Percentiles rank a stretch among this genome's conserved stretches.
Conservation (phyloP, 2,113 vertebrate genomes). For the Antechinus flavipes region DNA sequence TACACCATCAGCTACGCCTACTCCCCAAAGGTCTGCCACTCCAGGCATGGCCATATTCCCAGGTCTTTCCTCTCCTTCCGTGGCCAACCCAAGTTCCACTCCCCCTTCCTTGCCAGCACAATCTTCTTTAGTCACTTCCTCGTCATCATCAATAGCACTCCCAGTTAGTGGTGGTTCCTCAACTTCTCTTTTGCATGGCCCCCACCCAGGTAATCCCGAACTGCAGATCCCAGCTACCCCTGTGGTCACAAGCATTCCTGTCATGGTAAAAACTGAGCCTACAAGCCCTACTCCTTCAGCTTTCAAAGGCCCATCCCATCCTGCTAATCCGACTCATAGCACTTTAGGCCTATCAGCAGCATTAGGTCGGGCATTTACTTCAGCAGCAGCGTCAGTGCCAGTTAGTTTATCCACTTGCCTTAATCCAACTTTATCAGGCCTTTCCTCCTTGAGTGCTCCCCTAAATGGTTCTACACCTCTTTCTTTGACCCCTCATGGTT, state of each 20-base stretch:
- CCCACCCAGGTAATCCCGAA: constrained; percentile 81
- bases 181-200: constrained; percentile 77
- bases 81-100: constrained; percentile 74
- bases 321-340: constrained; percentile 87
- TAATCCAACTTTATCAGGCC: constrained; percentile 81
- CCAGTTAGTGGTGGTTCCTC: constrained; percentile 81
- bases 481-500: constrained; percentile 80
- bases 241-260: constrained; percentile 81
- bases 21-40: constrained; percentile 86
- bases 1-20: constrained; percentile 86
- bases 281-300: constrained; percentile 93
- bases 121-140: constrained; percentile 82
- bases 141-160: constrained; percentile 44
- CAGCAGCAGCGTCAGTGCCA: constrained; percentile 86
- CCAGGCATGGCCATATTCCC: constrained; percentile 86
- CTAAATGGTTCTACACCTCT: constrained; percentile 82
- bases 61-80: constrained; percentile 81
- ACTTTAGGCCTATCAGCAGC: constrained; percentile 84
- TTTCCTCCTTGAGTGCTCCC: constrained; percentile 81
- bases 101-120: constrained; percentile 77
- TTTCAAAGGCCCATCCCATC: constrained; percentile 92
- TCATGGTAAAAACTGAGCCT: constrained; percentile 85
- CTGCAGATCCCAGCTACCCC: constrained; percentile 81
- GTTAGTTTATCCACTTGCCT: constrained; percentile 88
- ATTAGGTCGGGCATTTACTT: constrained; percentile 86